Evolutionary conservation across 2,797 vertebrate genomes (phyloP).

Genomic region (Hephaestus fuliginosus): DNA sequence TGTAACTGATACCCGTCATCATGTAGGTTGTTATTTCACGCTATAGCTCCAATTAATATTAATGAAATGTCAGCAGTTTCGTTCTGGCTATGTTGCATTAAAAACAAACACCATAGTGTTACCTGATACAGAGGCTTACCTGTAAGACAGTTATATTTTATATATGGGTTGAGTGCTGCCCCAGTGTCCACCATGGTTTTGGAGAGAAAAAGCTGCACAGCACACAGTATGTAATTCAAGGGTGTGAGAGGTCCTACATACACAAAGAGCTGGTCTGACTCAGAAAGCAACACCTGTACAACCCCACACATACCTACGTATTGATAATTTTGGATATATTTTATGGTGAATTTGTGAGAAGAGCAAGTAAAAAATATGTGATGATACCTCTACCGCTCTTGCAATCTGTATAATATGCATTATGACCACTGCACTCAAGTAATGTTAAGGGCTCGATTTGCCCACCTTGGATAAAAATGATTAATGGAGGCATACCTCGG

Average conservation of each 20-base stretch:
- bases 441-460: background rate
- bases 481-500: background rate
- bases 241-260: too few relatives aligned
- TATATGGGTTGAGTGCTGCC: background rate
- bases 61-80: background rate
- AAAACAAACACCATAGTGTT: conserved; percentile 5
- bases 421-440: background rate
- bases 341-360: background rate
- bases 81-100: background rate
- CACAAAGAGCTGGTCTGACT: too few relatives aligned
- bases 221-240: background rate
- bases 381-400: background rate
- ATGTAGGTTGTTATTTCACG: background rate
- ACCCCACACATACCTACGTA: background rate
- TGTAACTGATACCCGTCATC: background rate
- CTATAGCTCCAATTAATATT: background rate
- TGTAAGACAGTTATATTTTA: background rate
- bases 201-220: too few relatives aligned
- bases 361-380: background rate
- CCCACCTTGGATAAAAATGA: background rate
- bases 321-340: background rate
- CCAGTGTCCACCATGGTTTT: background rate
- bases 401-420: conserved; percentile 7
- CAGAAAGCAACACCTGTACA: background rate
- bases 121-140: background rate